These are phyloP conservation scores for Ciconia stormi DNA, from an alignment of 2,113 vertebrate genomes.

Conservation along the genomic window DNA sequence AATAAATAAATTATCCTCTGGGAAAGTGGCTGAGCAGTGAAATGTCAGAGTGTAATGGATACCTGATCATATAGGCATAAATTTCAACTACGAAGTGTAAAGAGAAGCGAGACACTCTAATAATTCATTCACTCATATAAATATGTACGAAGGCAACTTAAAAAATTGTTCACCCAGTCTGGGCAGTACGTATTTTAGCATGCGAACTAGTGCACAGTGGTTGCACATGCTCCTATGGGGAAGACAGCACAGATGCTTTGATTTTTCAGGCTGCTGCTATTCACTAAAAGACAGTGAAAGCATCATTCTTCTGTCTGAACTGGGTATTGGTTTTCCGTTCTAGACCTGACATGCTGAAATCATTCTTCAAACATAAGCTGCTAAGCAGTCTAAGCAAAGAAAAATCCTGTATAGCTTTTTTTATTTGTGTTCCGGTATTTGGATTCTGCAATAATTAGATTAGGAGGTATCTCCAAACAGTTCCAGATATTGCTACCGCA, in stretches of 20 bases:
- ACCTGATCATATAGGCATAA: constrained; percentile 18
- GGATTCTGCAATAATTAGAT: not conserved
- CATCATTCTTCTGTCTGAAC: not conserved
- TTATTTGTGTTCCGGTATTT: not conserved
- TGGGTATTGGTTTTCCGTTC: constrained; percentile 2
- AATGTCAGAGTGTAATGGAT: constrained; percentile 25
- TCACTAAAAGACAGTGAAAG: not conserved
- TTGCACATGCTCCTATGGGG: not conserved
- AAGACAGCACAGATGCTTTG: not conserved
- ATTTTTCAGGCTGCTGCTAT: not conserved
- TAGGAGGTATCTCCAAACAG: not conserved
- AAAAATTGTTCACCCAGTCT: not conserved
- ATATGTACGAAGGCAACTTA: constrained; percentile 33
- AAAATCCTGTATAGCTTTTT: not conserved
- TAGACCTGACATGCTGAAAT: not conserved
- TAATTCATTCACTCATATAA: constrained; percentile 29
- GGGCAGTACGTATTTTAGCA: not conserved
- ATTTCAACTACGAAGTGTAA: constrained; percentile 37
- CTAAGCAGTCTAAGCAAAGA: not conserved
- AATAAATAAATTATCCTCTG: constrained; percentile 35
- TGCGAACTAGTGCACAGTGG: not conserved
- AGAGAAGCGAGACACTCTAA: not conserved
- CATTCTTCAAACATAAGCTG: not conserved
- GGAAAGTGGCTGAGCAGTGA: not conserved
- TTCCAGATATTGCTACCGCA: not conserved